Evolutionary conservation across 2,797 vertebrate genomes (phyloP).

Genomic region (Rhynchonycteris naso): DNA sequence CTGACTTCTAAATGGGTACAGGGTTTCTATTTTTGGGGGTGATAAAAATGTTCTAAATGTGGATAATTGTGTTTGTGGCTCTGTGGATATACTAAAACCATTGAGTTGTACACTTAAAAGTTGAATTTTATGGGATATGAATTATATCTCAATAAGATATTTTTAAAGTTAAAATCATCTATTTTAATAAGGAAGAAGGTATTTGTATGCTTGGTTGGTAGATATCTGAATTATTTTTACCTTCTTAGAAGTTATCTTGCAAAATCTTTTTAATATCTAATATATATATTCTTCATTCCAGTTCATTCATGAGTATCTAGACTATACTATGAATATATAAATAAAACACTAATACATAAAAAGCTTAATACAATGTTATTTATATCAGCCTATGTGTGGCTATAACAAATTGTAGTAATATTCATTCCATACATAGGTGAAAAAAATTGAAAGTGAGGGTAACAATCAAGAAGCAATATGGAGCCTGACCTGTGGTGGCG

Average conservation of each 20-base stretch:
- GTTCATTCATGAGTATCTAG: constrained; percentile 6
- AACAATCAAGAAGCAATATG: too few species aligned
- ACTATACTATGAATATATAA: background rate
- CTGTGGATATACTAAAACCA: background rate
- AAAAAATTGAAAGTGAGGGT: too few species aligned
- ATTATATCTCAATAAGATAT: background rate
- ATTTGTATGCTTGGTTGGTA: background rate
- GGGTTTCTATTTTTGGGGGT: background rate
- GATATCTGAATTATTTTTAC: background rate
- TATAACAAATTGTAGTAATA: background rate
- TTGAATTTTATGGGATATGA: background rate
- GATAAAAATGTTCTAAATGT: background rate
- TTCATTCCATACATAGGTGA: too few species aligned
- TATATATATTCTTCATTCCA: background rate
- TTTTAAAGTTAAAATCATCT: background rate
- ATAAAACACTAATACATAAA: background rate
- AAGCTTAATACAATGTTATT: background rate
- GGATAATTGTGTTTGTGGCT: background rate
- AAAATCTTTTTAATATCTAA: background rate
- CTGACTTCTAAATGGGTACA: background rate
- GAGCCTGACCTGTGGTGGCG: too few species aligned
- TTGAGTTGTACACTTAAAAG: background rate
- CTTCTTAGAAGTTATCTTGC: background rate
- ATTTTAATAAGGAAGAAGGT: constrained; percentile 6
- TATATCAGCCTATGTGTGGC: background rate